Evolutionary conservation across 2,113 vertebrate species (phyloP), one percentile per base, ranked within the genome.

Genomic region (Upupa epops): DNA sequence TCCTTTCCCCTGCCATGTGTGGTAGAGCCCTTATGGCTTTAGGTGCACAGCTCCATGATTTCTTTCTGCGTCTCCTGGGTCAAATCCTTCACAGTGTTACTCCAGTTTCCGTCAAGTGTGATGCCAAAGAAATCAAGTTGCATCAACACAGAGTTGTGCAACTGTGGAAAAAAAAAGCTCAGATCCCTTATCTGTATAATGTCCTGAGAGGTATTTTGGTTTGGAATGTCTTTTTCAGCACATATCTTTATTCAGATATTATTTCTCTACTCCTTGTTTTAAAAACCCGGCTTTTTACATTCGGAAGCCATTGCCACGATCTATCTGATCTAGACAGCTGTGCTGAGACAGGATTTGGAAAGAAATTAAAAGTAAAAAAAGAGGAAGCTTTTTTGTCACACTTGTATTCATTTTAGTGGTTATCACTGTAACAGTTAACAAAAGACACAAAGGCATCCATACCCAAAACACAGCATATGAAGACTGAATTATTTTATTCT

Each of bases 381-480:
- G 42, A 88, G 91, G 82, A 46, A 42, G 40, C 40, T 42, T 72
- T 94, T 94, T 91, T 92, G 76, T 73, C 87, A 92, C 92, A 86
- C 91, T 95, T 95, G 83, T 92, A 90, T 95, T 93, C 94, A 93
- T 95, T 95, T 94, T 78, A 94, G 91, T 90, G 94, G 90, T 96
- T 94, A 95, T 94, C 92, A 95, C 87, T 96, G 82, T 94, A 96
- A 88, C 94, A 95, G 91, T 95, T 96, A 95, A 95, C 91, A 96
- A 96, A 96, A 96, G 94, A 92, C 83, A 93, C 94, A 96, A 96
- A 94, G 93, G 92, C 93, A 87, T 87, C 70, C 91, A 94, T 96
- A 94, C 91, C 92, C 90, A 92, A 93, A 95, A 93, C 74, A 94
- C 78, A 95, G 86, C 92, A 95, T 93, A 96, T 91, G 96, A 95